Evolutionary conservation across 2,888 invertebrate species (phyloP), one percentile per base, ranked within the genome.

Genomic region (Pegoplata infirma): DNA sequence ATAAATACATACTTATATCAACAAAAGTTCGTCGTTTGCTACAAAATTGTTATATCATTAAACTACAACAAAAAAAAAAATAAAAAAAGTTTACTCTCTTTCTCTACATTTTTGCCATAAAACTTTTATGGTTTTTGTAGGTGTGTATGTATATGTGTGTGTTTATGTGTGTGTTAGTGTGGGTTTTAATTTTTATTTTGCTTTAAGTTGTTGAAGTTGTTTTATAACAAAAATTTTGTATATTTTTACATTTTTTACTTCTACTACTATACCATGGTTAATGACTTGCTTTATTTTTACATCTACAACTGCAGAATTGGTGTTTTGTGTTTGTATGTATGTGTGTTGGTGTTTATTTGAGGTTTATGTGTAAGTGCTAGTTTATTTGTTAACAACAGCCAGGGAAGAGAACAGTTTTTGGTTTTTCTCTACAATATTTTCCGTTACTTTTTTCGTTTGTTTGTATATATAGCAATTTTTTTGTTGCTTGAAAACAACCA

Each of bases 41-140:
- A 32, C 10, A 12, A 8, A 56, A 44, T 49, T 58, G 51, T 66
- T n/a, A n/a, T n/a, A n/a, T n/a, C n/a, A n/a, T n/a, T n/a, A n/a
- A n/a, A n/a, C n/a, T 51, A 46, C 66, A 79, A 40, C 58, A 79
- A 53, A n/a, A n/a, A 63, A 83, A 77, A 25, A 82, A 36, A 32
- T 64, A 17, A 46, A 25, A 44, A 32, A 6, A 7, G 7, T 61
- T 61, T 63, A 55, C 49, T 59, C 74, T 66, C 74, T 73, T 51
- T 66, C 14, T 49, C 36, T 40, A 3, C n/a, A 21, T 23, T 49
- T 49, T 46, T 12, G n/a, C n/a, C 68, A 63, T 75, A 75, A 63
- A 75, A 68, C 25, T 75, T 68, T 68, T 68, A 63, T 55, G 55
- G 63, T 47, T 56, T 68, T 58, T 40, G n/a, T 21, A 10, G 19